Evolutionary conservation across 1,140 invertebrate genomes (phyloP).

Genomic region (Pectinophora gossypiella): DNA sequence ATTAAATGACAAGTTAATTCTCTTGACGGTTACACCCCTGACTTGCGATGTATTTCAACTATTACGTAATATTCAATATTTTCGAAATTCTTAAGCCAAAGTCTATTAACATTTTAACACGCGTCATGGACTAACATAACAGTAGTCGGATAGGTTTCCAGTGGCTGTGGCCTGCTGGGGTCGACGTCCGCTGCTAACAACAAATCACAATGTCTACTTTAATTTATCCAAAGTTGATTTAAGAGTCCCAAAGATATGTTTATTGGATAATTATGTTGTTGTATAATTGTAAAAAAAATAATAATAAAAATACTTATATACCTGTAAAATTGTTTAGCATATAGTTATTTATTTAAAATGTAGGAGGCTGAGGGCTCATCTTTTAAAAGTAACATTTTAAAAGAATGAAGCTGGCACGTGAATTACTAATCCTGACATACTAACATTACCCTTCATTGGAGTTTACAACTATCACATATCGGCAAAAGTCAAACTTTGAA

Average conservation of each 20-base stretch:
- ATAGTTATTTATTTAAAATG: slow-evolving; percentile 70
- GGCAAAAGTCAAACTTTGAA: slow-evolving; percentile 67
- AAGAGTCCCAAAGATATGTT: slow-evolving; percentile 68
- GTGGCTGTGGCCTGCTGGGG: background rate
- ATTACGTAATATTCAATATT: too few species aligned
- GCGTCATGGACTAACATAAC: slow-evolving; percentile 10
- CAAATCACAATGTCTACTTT: slow-evolving; percentile 15
- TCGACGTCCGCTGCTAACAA: background rate
- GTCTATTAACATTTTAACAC: slow-evolving; percentile 2
- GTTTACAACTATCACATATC: slow-evolving; percentile 17
- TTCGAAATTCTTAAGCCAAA: background rate
- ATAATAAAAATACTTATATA: slow-evolving; percentile 59
- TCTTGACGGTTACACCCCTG: too few species aligned
- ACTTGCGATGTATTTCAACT: too few species aligned
- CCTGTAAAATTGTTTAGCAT: slow-evolving; percentile 65
- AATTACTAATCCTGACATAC: slow-evolving; percentile 40
- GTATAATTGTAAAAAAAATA: slow-evolving; percentile 70
- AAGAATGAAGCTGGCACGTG: slow-evolving; percentile 50
- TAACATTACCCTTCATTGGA: slow-evolving; percentile 22
- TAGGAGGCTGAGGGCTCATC: slow-evolving; percentile 44
- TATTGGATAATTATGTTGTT: slow-evolving; percentile 56
- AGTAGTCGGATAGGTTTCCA: background rate
- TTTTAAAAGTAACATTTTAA: slow-evolving; percentile 69
- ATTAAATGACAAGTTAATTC: background rate
- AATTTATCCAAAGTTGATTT: slow-evolving; percentile 63